These are phyloP conservation scores for Tetheella fluctuosa DNA, from an alignment of 2,888 invertebrate genomes.

Conservation along the genomic window DNA sequence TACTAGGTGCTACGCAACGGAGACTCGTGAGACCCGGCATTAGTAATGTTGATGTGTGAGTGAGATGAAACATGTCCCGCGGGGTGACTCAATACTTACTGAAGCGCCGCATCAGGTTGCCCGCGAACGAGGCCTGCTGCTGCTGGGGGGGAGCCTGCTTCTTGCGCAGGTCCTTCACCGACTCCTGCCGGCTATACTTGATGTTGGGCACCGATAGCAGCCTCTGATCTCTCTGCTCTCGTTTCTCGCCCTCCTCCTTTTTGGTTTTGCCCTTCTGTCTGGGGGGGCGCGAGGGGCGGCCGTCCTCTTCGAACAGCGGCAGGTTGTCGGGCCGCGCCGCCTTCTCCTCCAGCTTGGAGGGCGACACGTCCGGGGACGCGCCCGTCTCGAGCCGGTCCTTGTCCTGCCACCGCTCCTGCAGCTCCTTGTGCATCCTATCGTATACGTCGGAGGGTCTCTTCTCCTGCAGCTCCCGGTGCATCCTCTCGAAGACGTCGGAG, in stretches of 20 bases:
- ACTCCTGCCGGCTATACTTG: constrained; percentile 83
- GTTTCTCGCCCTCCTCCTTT: constrained; percentile 42
- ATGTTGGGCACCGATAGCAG: constrained; percentile 91
- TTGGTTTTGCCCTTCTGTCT: constrained; percentile 76
- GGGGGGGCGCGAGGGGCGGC: constrained; percentile 70
- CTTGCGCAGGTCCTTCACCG: constrained; percentile 82
- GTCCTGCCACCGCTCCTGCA: constrained; percentile 73
- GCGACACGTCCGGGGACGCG: constrained; percentile 36
- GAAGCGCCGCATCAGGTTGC: constrained; percentile 92
- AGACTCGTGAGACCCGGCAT: constrained; percentile 35
- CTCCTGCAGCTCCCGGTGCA: constrained; percentile 72
- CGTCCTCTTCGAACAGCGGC: constrained; percentile 76
- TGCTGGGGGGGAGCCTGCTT: constrained; percentile 66
- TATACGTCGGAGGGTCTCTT: constrained; percentile 62
- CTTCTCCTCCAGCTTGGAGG: constrained; percentile 46
- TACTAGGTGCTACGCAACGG: constrained; percentile 50
- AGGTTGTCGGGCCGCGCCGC: constrained; percentile 85
- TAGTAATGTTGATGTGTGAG: constrained; percentile 36
- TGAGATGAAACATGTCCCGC: constrained; percentile 51
- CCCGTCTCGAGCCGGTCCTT: constrained; percentile 58
- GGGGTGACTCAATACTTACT: constrained; percentile 88
- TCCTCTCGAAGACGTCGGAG: constrained; percentile 71
- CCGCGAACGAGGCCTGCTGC: constrained; percentile 86
- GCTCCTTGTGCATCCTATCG: constrained; percentile 74
- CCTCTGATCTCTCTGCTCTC: constrained; percentile 85